These are phyloP conservation scores for Lepidocolaptes lacrymiger DNA, from an alignment of 2,797 vertebrate species.

Conservation along the genomic window DNA sequence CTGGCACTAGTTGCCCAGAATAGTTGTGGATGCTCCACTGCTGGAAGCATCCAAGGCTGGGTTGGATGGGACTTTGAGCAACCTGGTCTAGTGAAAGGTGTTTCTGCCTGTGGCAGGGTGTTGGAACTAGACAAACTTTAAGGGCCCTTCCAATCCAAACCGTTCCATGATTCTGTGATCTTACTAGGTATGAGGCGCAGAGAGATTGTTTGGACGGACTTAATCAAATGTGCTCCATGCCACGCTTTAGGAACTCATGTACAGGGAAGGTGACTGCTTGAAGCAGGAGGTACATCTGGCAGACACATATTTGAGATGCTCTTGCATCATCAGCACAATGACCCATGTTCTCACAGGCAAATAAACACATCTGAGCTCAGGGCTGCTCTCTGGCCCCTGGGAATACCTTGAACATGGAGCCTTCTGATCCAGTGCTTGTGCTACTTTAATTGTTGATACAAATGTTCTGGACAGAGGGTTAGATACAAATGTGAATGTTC, in stretches of 20 bases:
- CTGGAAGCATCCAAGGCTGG: neutral
- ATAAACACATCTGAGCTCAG: constrained; percentile 11
- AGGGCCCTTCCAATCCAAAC: neutral
- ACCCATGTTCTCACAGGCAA: neutral
- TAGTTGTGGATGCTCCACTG: fast-evolving
- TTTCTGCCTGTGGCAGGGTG: neutral
- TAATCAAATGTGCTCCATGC: fast-evolving
- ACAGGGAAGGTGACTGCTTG: neutral
- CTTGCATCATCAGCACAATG: neutral
- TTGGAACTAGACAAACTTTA: neutral
- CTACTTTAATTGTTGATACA: neutral
- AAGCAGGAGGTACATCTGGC: neutral
- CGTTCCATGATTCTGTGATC: neutral
- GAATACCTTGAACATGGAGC: neutral
- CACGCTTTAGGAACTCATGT: neutral
- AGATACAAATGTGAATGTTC: neutral
- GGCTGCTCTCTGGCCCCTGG: neutral
- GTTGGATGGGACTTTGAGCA: neutral
- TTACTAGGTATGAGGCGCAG: neutral
- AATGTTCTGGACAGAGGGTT: neutral
- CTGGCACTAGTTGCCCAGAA: neutral
- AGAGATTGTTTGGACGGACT: neutral
- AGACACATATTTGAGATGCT: neutral
- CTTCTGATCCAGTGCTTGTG: neutral
- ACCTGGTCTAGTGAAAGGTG: neutral